Evolutionary conservation across 2,888 invertebrate species (phyloP), one percentile per base, ranked within the genome.

Genomic region (Baronia brevicornis): DNA sequence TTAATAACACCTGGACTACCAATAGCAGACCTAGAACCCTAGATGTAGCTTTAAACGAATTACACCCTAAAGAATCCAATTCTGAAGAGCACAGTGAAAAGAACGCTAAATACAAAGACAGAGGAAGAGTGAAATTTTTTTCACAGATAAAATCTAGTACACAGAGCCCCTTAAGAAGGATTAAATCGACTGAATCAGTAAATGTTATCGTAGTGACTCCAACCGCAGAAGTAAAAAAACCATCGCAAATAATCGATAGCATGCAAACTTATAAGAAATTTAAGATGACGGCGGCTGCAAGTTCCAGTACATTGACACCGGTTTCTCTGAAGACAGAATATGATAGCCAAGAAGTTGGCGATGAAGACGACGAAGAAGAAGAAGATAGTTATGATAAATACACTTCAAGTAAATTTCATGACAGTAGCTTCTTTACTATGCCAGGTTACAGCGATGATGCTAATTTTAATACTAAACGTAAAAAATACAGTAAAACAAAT

Each of bases 381-480:
- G 60, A 51, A 18, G 64, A 67, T 26, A 60, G 64, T 1, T 66
- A 63, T 41, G 70, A 78, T 38, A 86, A 84, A 51, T 87, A 75
- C 38, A 72, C 82, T 18, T 80, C 87, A 5, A 68, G 70, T 14
- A 86, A 86, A 44, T 86, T 84, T 46, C 80, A 84, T 43, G 84
- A 84, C 38, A 80, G 65, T 36, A 84, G 77, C 43, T 86, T 86
- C 38, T 88, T 84, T 45, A 80, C 80, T 2, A 62, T 85, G 43
- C 79, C 87, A 2, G 68, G 69, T 33, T 71, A 72, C 25, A 80
- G 79, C 40, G 65, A 43, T 22, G 30, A 39, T 20, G 32, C 49
- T 20, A 60, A 62, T 29, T 62, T 56, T 33, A 51, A 44, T 22
- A 51, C 57, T 28, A 67, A 67, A 30, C 60, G 67, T 27, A 69